These are phyloP conservation scores for Dysidea cf. avara DNA, from an alignment of 37 sponge, comb jelly and placozoan species.

Conservation along the genomic window DNA sequence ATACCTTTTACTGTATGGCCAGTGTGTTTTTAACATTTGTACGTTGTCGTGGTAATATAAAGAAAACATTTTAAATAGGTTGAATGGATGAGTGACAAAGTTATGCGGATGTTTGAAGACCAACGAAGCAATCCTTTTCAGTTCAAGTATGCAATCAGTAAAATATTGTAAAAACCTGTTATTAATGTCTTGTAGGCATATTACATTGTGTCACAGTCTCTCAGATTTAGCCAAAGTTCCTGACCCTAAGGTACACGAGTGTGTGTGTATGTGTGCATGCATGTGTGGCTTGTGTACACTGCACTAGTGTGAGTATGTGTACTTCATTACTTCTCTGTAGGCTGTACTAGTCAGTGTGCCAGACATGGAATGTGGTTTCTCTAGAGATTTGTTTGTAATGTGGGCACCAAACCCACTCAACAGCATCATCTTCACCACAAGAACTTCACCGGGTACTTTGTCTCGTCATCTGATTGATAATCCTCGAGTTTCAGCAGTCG, in stretches of 20 bases:
- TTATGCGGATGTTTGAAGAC: slow-evolving; percentile 93
- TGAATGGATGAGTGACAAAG: slow-evolving; percentile 99
- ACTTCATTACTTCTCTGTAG: slow-evolving; percentile 25
- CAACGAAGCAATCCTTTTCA: slow-evolving; percentile 88
- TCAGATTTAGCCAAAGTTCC: slow-evolving; percentile 80
- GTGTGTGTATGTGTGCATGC: slow-evolving; percentile 14
- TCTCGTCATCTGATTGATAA: slow-evolving; percentile 71
- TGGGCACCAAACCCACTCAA: slow-evolving; percentile 80
- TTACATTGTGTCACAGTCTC: slow-evolving; percentile 86
- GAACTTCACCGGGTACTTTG: slow-evolving; percentile 72
- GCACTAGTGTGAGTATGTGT: neutral
- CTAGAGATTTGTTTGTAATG: slow-evolving; percentile 86
- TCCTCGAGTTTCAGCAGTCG: slow-evolving; percentile 50
- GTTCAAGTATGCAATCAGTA: slow-evolving; percentile 70
- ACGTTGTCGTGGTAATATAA: too few relatives aligned
- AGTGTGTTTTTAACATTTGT: too few relatives aligned
- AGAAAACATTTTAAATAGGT: too few relatives aligned
- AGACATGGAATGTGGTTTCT: slow-evolving; percentile 90
- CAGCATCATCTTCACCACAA: slow-evolving; percentile 79
- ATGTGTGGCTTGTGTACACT: slow-evolving; percentile 3
- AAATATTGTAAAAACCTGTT: neutral
- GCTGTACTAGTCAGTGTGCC: slow-evolving; percentile 88
- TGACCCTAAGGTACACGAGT: slow-evolving; percentile 67
- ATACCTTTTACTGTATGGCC: too few relatives aligned
- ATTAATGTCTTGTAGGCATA: slow-evolving; percentile 43